phyloP scores from a whole-genome alignment of 2,113 vertebrate species.

The Smithornis capensis region DNA sequence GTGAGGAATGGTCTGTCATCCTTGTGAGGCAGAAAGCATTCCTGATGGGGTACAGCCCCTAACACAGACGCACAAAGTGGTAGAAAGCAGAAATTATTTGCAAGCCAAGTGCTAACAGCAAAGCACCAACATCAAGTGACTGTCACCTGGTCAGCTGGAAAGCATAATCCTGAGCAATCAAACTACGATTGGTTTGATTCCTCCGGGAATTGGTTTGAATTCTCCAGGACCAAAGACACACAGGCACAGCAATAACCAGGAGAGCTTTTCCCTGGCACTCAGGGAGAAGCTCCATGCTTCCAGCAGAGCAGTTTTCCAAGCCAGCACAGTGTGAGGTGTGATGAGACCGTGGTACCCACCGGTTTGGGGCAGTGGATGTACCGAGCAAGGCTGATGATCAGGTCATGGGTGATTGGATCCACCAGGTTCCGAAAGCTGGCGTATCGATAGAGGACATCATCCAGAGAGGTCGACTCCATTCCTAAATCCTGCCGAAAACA shows the following conservation, averaged over 20 bases:
- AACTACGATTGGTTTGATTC: no score
- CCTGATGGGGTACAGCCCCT: neutral
- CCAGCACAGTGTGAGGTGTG: neutral
- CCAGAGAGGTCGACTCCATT: slow-evolving; percentile 97
- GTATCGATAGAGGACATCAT: slow-evolving; percentile 94
- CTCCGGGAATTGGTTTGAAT: no score
- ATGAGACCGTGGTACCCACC: slow-evolving; percentile 66
- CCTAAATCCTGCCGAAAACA: slow-evolving; percentile 87
- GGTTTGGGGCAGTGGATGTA: slow-evolving; percentile 95
- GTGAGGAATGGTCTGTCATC: neutral
- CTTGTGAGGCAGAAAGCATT: neutral
- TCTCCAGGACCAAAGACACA: neutral
- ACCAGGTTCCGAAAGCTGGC: slow-evolving; percentile 98
- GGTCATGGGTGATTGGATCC: slow-evolving; percentile 96
- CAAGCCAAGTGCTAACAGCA: neutral
- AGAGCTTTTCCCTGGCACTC: neutral
- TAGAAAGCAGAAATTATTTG: neutral
- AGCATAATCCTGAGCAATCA: neutral
- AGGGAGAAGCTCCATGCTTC: neutral
- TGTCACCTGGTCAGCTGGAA: neutral
- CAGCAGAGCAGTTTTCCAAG: neutral
- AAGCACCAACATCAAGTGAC: neutral
- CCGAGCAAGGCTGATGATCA: slow-evolving; percentile 95
- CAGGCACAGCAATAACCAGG: neutral
- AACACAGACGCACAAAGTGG: neutral